These are phyloP conservation scores for Eublepharis macularius DNA, from an alignment of 2,113 vertebrate species.

Conservation along the genomic window DNA sequence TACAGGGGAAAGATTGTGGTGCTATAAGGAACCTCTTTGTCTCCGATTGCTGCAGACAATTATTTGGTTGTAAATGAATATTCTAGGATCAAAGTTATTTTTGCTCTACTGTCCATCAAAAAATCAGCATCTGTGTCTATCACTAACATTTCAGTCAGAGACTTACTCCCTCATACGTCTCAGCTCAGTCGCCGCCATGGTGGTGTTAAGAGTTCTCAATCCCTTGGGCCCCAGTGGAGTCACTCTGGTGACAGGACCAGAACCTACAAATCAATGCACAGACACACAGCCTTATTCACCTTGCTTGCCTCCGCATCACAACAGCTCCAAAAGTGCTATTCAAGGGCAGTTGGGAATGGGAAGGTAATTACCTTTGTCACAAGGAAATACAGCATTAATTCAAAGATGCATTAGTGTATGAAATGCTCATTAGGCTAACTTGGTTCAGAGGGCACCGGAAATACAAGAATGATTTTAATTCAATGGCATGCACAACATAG, in stretches of 20 bases:
- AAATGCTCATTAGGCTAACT: constrained; percentile 49
- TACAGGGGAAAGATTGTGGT: constrained; percentile 4
- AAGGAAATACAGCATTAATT: constrained; percentile 56
- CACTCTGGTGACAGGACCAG: constrained; percentile 45
- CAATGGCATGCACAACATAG: not conserved
- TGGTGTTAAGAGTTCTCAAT: constrained; percentile 63
- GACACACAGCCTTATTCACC: constrained; percentile 57
- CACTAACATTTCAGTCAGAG: not conserved
- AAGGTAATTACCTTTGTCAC: constrained; percentile 44
- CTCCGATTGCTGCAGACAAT: not conserved
- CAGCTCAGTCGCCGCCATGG: constrained; percentile 70
- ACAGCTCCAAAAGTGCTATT: constrained; percentile 19
- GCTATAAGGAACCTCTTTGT: not conserved
- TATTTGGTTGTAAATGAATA: constrained; percentile 1
- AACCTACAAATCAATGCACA: constrained; percentile 76
- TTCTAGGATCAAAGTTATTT: not conserved
- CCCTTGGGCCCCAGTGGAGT: constrained; percentile 42
- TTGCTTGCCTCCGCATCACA: constrained; percentile 27
- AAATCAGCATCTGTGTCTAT: not conserved
- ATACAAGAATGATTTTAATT: constrained; percentile 12
- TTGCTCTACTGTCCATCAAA: constrained; percentile 17
- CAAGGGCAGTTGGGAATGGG: constrained; percentile 60
- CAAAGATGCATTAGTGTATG: constrained; percentile 57
- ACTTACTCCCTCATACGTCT: constrained; percentile 77
- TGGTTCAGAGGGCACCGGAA: constrained; percentile 35